Evolutionary conservation across 2,797 vertebrate species (phyloP).

Genomic region (Pogonophryne albipinna): DNA sequence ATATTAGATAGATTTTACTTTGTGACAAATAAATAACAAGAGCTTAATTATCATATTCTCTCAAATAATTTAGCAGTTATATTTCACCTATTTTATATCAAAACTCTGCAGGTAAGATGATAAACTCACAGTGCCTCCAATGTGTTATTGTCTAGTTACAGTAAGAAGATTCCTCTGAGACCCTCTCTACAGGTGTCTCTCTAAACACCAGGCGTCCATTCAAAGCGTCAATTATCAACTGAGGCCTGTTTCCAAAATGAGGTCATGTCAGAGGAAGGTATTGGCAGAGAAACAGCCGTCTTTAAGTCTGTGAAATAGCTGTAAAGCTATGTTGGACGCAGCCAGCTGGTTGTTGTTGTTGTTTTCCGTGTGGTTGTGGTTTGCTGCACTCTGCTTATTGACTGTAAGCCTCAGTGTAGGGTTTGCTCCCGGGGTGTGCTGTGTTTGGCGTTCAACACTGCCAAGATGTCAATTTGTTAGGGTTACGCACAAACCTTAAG

Average conservation of each 20-base stretch:
- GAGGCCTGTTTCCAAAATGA: constrained; percentile 22
- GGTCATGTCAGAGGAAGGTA: constrained; percentile 10
- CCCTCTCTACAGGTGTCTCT: constrained; percentile 22
- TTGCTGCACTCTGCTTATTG: constrained; percentile 33
- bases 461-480: neutral
- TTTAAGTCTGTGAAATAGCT: constrained; percentile 29
- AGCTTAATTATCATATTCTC: neutral
- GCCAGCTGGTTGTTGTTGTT: constrained; percentile 8
- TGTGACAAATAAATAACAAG: too few species aligned
- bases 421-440: constrained; percentile 18
- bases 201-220: constrained; percentile 5
- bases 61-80: neutral
- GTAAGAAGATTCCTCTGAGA: neutral
- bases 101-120: neutral
- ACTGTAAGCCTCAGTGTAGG: constrained; percentile 7
- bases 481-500: neutral
- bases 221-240: constrained; percentile 24
- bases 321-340: constrained; percentile 7
- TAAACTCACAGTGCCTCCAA: neutral
- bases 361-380: constrained; percentile 60
- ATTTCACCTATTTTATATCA: neutral
- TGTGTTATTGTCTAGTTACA: neutral
- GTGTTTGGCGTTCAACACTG: constrained; percentile 18
- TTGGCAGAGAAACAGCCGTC: constrained; percentile 10
- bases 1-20: too few species aligned